Evolutionary conservation across 1,140 invertebrate species (phyloP).

Genomic region (Tribolium castaneum): DNA sequence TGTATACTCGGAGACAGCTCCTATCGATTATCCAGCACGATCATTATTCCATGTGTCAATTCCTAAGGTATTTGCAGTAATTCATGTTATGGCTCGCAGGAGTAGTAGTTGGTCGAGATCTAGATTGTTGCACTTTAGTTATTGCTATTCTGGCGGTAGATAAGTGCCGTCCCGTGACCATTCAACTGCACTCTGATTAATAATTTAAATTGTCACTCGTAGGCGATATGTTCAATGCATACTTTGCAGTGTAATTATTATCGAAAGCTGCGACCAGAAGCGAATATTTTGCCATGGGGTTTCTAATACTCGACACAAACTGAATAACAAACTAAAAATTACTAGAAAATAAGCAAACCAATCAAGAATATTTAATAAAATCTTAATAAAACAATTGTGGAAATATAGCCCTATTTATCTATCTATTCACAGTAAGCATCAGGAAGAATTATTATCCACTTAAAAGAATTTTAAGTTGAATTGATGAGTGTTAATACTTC

Average conservation of each 20-base stretch:
- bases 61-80: slow-evolving; percentile 55
- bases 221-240: slow-evolving; percentile 34
- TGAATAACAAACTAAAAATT: neutral
- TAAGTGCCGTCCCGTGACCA: slow-evolving; percentile 22
- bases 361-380: too few relatives aligned
- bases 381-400: too few relatives aligned
- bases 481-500: too few relatives aligned
- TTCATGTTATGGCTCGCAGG: slow-evolving; percentile 48
- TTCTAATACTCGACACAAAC: neutral
- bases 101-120: slow-evolving; percentile 40
- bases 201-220: slow-evolving; percentile 40
- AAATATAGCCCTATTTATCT: too few relatives aligned
- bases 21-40: slow-evolving; percentile 57
- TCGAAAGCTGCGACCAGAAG: slow-evolving; percentile 9
- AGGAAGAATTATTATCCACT: too few relatives aligned
- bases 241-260: slow-evolving; percentile 14
- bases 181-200: slow-evolving; percentile 36
- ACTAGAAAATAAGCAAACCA: too few relatives aligned
- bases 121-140: slow-evolving; percentile 49
- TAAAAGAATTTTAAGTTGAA: too few relatives aligned
- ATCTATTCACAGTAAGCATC: too few relatives aligned
- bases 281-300: neutral
- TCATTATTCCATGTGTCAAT: slow-evolving; percentile 57
- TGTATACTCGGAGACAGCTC: slow-evolving; percentile 48
- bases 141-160: slow-evolving; percentile 38